Base-by-base conservation (phyloP, 1,140 invertebrate species). In the Drosophila albomicans region DNA sequence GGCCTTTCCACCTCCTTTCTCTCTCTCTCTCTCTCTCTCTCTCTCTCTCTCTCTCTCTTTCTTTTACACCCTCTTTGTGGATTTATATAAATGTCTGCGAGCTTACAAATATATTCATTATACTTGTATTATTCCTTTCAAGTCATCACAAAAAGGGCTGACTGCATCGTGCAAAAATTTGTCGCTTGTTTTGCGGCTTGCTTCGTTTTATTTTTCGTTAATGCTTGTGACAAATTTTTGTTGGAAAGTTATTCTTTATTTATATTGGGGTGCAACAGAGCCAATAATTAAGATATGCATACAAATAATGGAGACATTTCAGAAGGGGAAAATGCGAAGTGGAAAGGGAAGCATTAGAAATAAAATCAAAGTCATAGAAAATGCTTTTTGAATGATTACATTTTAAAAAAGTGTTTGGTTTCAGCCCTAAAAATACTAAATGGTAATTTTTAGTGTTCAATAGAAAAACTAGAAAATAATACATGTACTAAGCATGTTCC, bases 161-260 rank as follows among this genome's bases (percentile, higher is more conserved):
- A 68, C 70, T 68, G 67, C 56, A 73, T 58, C 46, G 54, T 35
- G 8, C 56, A 74, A 75, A 69, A 75, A 75, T 63, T 75, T 69
- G 65, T 75, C 72, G 72, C 65, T 75, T 69, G 38, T 66, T 67
- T 64, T 49, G 45, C 45, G 45, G 15, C 16, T n/a, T 58, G 20
- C 20, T 25, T 25, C 20, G 20, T 25, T 25, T 25, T 25, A 25
- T 25, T 25, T 25, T 25, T 25, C 3, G 20, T 25, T 13, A 65
- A 65, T 67, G 56, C 20, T 48, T 68, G 32, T 62, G 49, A 69
- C 65, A 75, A 75, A 69, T 75, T 75, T 56, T n/a, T 32, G 15
- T 3, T 30, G 30, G 0, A 1, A 54, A 16, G 35, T 13, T 59
- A 10, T 16, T 30, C 41, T 38, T 58, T 58, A 13, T 5, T 13